Evolutionary conservation across 2,888 invertebrate species (phyloP).

Genomic region (Andrena fulva): DNA sequence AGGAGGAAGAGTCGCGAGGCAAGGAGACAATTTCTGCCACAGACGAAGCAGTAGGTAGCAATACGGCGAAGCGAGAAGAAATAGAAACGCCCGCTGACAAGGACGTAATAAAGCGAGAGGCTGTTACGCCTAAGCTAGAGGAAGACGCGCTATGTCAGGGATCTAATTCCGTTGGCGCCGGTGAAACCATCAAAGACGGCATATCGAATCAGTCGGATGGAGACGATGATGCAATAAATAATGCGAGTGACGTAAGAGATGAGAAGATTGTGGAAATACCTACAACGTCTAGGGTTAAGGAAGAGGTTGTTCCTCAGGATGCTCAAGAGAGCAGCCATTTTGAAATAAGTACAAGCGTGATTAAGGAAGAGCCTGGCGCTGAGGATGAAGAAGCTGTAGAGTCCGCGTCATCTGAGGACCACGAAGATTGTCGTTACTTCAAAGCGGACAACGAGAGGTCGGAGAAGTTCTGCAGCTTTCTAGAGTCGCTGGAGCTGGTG

Average conservation of each 20-base stretch:
- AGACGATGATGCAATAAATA: background rate
- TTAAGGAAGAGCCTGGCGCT: background rate
- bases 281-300: conserved; percentile 10
- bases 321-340: conserved; percentile 10
- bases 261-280: conserved; percentile 11
- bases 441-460: conserved; percentile 74
- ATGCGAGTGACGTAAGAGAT: conserved; percentile 10
- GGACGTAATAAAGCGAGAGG: background rate
- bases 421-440: conserved; percentile 79
- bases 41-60: conserved; percentile 1
- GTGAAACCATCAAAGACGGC: background rate
- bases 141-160: background rate
- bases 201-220: background rate
- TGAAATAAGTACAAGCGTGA: conserved; percentile 16
- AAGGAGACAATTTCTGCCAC: conserved; percentile 7
- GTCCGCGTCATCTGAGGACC: conserved; percentile 53
- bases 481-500: conserved; percentile 72
- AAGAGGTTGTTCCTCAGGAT: background rate
- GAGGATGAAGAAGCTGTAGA: conserved; percentile 11
- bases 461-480: conserved; percentile 75
- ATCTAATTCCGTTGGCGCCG: background rate
- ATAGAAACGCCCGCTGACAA: background rate
- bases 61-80: background rate
- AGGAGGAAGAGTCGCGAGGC: conserved; percentile 9
- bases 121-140: conserved; percentile 15